Percentiles rank a stretch among this genome's conserved stretches.
These are phyloP conservation scores for Hyposoter didymator DNA, from an alignment of 2,888 invertebrate genomes.

Conservation along the genomic window DNA sequence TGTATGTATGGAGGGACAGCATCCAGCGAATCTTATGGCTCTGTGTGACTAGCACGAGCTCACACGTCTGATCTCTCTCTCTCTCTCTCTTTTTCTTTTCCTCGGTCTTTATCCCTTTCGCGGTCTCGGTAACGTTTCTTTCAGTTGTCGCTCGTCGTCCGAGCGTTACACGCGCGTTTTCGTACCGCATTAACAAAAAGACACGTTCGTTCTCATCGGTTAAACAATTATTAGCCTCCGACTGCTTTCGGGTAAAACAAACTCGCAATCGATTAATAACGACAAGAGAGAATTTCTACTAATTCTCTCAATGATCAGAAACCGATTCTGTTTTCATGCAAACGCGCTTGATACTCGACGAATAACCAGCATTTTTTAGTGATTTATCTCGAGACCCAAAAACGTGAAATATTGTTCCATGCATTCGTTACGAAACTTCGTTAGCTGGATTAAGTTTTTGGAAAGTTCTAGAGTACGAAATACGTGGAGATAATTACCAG, in stretches of 20 bases:
- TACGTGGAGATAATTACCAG: background rate
- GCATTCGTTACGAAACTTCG: background rate
- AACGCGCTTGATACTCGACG: background rate
- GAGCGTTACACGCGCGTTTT: constrained; percentile 74
- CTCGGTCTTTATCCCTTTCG: constrained; percentile 75
- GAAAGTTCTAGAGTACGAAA: background rate
- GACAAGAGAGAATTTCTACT: background rate
- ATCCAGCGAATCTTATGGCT: constrained; percentile 43
- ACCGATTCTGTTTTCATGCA: background rate
- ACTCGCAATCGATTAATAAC: background rate
- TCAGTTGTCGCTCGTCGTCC: constrained; percentile 81
- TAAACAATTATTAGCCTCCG: background rate
- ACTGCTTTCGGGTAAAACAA: background rate
- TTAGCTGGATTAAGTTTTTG: background rate
- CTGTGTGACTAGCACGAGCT: constrained; percentile 36
- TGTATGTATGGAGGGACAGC: constrained; percentile 39
- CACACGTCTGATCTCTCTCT: constrained; percentile 46
- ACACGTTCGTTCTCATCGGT: background rate
- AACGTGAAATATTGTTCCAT: constrained; percentile 1
- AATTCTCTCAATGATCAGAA: background rate
- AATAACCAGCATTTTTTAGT: background rate
- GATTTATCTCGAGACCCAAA: background rate
- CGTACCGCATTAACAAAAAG: constrained; percentile 8
- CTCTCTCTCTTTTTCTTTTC: constrained; percentile 42
- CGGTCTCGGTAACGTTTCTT: constrained; percentile 73